Evolutionary conservation across 2,113 vertebrate species (phyloP).

Genomic region (Dinomys branickii): DNA sequence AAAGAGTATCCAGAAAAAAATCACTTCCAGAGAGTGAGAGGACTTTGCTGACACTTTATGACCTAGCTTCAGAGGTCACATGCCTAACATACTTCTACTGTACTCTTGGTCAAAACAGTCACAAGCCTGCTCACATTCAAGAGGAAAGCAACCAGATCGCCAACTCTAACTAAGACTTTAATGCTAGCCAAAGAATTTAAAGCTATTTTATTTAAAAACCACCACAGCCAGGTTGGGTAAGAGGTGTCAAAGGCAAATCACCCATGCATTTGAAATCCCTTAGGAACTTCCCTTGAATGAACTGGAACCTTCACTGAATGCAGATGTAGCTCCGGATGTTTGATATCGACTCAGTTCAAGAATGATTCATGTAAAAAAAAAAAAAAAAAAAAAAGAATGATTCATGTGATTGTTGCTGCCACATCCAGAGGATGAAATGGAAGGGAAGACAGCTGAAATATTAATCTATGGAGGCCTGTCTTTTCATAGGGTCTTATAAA

Average conservation of each 20-base stretch:
- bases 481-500: constrained; percentile 75
- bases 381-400: too few relatives aligned
- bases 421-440: constrained; percentile 75
- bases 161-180: constrained; percentile 42
- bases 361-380: constrained; percentile 80
- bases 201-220: neutral
- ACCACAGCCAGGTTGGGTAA: constrained; percentile 20
- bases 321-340: constrained; percentile 74
- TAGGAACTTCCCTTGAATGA: constrained; percentile 77
- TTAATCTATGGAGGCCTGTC: constrained; percentile 75
- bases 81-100: neutral
- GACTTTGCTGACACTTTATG: neutral
- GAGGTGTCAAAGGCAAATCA: constrained; percentile 67
- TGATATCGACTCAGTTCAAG: constrained; percentile 65
- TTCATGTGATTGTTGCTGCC: constrained; percentile 75
- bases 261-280: constrained; percentile 74
- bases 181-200: constrained; percentile 17
- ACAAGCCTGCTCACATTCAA: neutral
- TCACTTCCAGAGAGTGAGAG: neutral
- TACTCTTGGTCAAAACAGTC: constrained; percentile 18
- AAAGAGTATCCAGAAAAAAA: neutral
- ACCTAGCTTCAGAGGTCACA: neutral
- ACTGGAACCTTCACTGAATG: constrained; percentile 56
- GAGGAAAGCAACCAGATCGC: neutral
- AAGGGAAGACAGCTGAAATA: constrained; percentile 78